A percentile compares a stretch with the other conserved stretches of the same genome.
phyloP scores from a whole-genome alignment of 2,888 invertebrate genomes.

The Andrena minutula region DNA sequence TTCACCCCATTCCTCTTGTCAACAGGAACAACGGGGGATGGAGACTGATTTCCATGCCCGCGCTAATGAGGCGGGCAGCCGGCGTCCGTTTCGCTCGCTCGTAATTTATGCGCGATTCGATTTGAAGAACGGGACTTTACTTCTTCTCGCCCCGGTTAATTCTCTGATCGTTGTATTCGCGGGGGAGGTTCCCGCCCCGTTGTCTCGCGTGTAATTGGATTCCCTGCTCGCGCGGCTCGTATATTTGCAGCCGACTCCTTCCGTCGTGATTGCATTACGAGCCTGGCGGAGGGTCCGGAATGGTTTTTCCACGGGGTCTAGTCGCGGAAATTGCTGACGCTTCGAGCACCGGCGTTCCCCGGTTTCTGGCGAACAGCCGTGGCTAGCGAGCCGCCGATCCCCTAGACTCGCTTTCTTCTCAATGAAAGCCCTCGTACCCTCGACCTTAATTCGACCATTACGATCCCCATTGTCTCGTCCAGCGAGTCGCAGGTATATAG shows the following conservation, averaged over 20 bases:
- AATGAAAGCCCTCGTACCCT: constrained; percentile 46
- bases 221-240: too few relatives aligned
- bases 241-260: too few relatives aligned
- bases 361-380: constrained; percentile 28
- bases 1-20: not conserved
- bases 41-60: constrained; percentile 13
- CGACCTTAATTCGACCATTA: constrained; percentile 57
- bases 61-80: not conserved
- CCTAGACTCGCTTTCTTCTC: constrained; percentile 48
- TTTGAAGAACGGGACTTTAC: too few relatives aligned
- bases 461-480: constrained; percentile 33
- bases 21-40: constrained; percentile 6
- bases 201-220: too few relatives aligned
- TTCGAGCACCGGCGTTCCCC: constrained; percentile 16
- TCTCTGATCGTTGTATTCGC: too few relatives aligned
- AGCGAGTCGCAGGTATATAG: not conserved
- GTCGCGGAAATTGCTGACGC: constrained; percentile 8
- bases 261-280: too few relatives aligned
- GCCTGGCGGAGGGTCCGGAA: too few relatives aligned
- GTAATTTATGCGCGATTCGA: too few relatives aligned
- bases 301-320: not conserved
- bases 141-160: too few relatives aligned
- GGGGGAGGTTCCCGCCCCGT: too few relatives aligned
- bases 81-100: too few relatives aligned
- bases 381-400: constrained; percentile 27